Conservation (phyloP, 2,797 vertebrate genomes). For the Scarus forsteni region DNA sequence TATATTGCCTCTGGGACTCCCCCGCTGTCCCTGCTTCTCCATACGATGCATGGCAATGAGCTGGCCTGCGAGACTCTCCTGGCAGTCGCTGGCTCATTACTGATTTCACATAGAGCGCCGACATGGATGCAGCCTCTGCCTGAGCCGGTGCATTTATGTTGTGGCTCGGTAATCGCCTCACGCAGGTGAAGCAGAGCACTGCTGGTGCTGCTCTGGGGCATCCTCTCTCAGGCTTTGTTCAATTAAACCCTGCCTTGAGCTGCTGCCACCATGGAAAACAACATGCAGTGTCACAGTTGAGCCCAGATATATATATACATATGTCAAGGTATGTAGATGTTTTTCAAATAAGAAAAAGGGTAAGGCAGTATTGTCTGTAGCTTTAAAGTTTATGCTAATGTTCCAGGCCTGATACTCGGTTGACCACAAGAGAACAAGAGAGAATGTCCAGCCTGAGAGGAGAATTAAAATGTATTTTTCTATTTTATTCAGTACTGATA, state of each 20-base stretch:
- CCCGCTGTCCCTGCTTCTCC: constrained; percentile 52
- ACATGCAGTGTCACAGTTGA: not conserved
- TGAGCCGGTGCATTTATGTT: constrained; percentile 27
- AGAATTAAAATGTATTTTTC: too few relatives aligned
- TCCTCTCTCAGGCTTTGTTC: constrained; percentile 55
- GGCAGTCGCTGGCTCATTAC: constrained; percentile 61
- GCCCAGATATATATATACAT: too few relatives aligned
- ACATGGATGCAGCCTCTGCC: constrained; percentile 43
- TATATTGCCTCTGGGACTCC: constrained; percentile 50
- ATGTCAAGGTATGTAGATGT: too few relatives aligned
- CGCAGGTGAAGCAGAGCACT: constrained; percentile 43
- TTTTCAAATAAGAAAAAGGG: too few relatives aligned
- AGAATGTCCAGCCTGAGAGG: too few relatives aligned
- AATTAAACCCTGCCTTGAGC: constrained; percentile 54
- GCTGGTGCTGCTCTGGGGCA: constrained; percentile 31
- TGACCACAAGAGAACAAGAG: too few relatives aligned
- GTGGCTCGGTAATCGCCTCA: constrained; percentile 54
- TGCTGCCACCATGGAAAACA: constrained; percentile 27
- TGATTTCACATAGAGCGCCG: constrained; percentile 46
- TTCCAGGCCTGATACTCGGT: too few relatives aligned
- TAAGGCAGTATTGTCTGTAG: too few relatives aligned
- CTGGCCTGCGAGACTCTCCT: constrained; percentile 37
- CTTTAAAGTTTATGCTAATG: too few relatives aligned
- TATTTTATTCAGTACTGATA: too few relatives aligned
- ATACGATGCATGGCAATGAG: constrained; percentile 69